Evolutionary conservation across 2,113 vertebrate genomes (phyloP).

Genomic region (Clarias gariepinus): DNA sequence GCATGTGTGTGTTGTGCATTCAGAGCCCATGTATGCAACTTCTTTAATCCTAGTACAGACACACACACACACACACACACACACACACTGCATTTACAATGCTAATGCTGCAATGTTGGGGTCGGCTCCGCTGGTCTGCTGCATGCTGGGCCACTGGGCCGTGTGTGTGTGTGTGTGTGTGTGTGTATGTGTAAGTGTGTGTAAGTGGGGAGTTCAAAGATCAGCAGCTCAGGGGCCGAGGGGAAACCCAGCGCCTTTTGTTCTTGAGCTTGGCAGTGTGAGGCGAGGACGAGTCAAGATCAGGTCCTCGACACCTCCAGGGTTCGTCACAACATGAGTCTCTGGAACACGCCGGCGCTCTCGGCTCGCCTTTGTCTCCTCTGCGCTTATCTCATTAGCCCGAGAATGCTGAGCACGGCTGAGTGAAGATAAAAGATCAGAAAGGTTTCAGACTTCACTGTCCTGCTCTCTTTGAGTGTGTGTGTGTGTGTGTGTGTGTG

Average conservation of each 20-base stretch:
- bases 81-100: constrained; percentile 71
- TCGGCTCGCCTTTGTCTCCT: constrained; percentile 39
- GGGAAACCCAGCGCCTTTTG: constrained; percentile 67
- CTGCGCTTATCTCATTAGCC: constrained; percentile 32
- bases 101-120: constrained; percentile 76
- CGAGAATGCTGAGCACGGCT: constrained; percentile 33
- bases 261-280: constrained; percentile 75
- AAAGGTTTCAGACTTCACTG: neutral
- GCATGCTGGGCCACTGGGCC: constrained; percentile 63
- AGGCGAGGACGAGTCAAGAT: constrained; percentile 48
- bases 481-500: too few species aligned
- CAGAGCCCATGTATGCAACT: neutral
- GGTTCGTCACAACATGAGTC: constrained; percentile 52
- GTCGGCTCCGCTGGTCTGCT: constrained; percentile 81
- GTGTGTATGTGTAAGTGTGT: constrained; percentile 40
- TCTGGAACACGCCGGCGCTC: neutral
- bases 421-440: constrained; percentile 35
- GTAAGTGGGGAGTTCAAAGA: constrained; percentile 53
- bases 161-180: constrained; percentile 50
- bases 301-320: constrained; percentile 54
- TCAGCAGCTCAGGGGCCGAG: constrained; percentile 41
- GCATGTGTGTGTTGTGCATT: neutral
- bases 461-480: neutral
- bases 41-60: neutral
- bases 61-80: constrained; percentile 23